Base-by-base conservation (phyloP, 1,140 invertebrate genomes). In the Babylonia areolata region DNA sequence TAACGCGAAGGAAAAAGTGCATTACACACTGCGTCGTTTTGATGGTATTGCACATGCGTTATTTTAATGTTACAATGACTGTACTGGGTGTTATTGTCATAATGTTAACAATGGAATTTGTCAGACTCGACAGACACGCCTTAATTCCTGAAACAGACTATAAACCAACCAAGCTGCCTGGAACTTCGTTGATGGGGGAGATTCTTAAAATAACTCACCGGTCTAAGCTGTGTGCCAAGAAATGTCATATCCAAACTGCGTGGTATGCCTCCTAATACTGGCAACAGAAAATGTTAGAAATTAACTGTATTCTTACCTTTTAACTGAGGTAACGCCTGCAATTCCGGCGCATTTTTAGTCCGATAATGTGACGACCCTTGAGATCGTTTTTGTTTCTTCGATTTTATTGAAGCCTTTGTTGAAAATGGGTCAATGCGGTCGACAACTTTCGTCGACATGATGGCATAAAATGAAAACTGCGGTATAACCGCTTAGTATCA, bases 281-380 rank as follows among this genome's bases (percentile, higher is more conserved):
- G 23, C 54, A 42, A 39, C 15, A 58, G 46, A 51, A 85, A 42
- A 37, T 54, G 37, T 64, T 51, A 78, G 31, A 64, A 86, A 31
- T 33, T 42, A 73, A 40, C 46, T 54, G 42, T 39, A 40, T 80
- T 82, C 90, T 89, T 90, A 94, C 93, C 93, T 94, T 94, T 94
- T 58, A 94, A 90, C 89, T 93, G 92, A 87, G 94, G 93, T 88
- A 94, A 92, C 78, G 93, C 92, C 82, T 92, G 92, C 69, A 94
- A 88, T 91, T 94, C 94, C 77, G 93, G 92, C 69, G 93, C 92
- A 92, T 93, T 93, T 91, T 94, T 94, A 87, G 93, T 93, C 87
- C 94, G 90, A 91, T 94, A 94, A 91, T 94, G 94, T 85, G 94
- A 94, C 83, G 94, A 94, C 85, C 94, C 94, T 89, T 94, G 94